A percentile compares a stretch with the other conserved stretches of the same genome.
phyloP scores from a whole-genome alignment of 2,888 invertebrate genomes.

The Invenusta paracnida region DNA sequence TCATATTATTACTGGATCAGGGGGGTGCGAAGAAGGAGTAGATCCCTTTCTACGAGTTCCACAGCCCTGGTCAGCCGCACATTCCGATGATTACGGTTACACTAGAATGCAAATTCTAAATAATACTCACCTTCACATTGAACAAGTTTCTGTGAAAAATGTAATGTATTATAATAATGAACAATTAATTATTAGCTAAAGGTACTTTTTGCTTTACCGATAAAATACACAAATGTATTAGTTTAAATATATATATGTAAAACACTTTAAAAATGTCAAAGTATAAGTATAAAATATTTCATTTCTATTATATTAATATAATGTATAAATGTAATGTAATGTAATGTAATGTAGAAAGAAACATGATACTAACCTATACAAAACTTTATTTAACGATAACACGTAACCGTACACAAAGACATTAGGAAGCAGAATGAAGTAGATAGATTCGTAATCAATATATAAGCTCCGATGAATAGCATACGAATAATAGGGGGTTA shows the following conservation, averaged over 20 bases:
- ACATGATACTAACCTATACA: too few relatives aligned
- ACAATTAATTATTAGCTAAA: too few relatives aligned
- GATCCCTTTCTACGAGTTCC: conserved; percentile 69
- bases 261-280: not conserved
- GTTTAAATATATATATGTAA: not conserved
- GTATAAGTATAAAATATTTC: not conserved
- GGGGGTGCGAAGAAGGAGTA: conserved; percentile 78
- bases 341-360: too few relatives aligned
- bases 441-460: too few relatives aligned
- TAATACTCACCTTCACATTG: conserved; percentile 76
- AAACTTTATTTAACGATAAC: too few relatives aligned
- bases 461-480: too few relatives aligned
- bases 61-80: conserved; percentile 77
- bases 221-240: too few relatives aligned
- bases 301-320: not conserved
- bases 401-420: too few relatives aligned
- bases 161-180: not conserved
- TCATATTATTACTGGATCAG: conserved; percentile 82
- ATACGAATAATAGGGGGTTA: too few relatives aligned
- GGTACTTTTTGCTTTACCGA: too few relatives aligned
- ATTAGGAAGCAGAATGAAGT: too few relatives aligned
- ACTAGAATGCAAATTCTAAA: conserved; percentile 80
- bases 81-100: conserved; percentile 84
- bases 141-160: conserved; percentile 69
- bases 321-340: too few relatives aligned